phyloP scores from a whole-genome alignment of 2,113 vertebrate species.

The Mormyrus iriodes region DNA sequence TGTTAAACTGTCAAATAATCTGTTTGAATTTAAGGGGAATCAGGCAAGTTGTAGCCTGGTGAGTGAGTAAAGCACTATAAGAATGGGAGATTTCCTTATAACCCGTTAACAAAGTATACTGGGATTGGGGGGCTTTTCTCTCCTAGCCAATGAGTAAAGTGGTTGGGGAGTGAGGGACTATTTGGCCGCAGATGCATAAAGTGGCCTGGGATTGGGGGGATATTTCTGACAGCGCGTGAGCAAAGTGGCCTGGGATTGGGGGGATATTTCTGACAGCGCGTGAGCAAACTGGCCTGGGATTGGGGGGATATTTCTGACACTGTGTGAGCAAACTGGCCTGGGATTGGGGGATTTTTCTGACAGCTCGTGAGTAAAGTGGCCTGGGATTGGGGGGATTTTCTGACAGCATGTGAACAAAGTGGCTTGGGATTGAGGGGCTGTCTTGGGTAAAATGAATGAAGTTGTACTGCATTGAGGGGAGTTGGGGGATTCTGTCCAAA shows the following conservation, averaged over 20 bases:
- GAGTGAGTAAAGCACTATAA: neutral
- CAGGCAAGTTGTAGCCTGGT: neutral
- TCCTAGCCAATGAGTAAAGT: neutral
- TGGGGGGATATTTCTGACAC: neutral
- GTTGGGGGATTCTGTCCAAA: neutral
- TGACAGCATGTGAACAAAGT: neutral
- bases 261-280: neutral
- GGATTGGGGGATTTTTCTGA: neutral
- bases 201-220: neutral
- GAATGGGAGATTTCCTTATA: neutral
- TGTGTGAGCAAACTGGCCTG: neutral
- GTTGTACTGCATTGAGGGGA: neutral
- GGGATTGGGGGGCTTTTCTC: neutral
- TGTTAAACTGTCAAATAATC: neutral
- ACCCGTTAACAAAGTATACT: neutral
- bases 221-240: neutral
- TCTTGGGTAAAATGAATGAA: slow-evolving; percentile 4
- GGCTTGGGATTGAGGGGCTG: neutral
- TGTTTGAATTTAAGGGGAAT: neutral
- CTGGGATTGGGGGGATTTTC: neutral
- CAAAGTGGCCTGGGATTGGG: neutral
- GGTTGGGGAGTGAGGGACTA: neutral
- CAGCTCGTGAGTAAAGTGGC: neutral
- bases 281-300: neutral
- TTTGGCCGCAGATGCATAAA: neutral